Percentiles rank a stretch among this genome's conserved stretches.
Evolutionary conservation across 2,888 invertebrate species (phyloP).

Genomic region (Dryobotodes eremita): DNA sequence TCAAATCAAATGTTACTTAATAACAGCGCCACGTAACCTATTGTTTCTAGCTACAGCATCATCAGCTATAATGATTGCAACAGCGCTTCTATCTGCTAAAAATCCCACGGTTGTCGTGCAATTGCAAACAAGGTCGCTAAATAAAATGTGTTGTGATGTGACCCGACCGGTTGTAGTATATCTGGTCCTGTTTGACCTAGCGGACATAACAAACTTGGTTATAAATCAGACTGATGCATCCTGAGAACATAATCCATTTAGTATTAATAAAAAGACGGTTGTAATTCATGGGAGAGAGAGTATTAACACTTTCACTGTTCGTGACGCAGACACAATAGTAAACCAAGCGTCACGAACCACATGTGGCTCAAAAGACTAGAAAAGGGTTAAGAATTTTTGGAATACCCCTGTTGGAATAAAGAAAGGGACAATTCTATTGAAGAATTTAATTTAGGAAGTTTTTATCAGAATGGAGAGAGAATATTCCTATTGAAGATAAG

Average conservation of each 20-base stretch:
- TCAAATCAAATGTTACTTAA: constrained; percentile 50
- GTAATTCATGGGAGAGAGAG: background rate
- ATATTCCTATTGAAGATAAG: background rate
- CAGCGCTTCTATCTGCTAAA: constrained; percentile 38
- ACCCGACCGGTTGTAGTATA: constrained; percentile 72
- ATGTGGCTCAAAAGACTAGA: constrained; percentile 6
- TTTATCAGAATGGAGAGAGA: constrained; percentile 13
- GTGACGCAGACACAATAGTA: background rate
- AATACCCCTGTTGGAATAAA: background rate
- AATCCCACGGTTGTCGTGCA: constrained; percentile 60
- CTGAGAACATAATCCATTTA: constrained; percentile 3
- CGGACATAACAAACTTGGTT: constrained; percentile 45
- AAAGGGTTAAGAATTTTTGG: constrained; percentile 17
- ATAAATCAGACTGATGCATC: constrained; percentile 38
- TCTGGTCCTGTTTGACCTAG: constrained; percentile 46
- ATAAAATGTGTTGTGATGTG: constrained; percentile 51
- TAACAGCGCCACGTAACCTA: constrained; percentile 32
- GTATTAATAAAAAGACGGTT: background rate
- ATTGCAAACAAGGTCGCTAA: constrained; percentile 65
- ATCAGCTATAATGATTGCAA: constrained; percentile 43
- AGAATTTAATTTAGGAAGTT: constrained; percentile 30
- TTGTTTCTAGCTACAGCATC: constrained; percentile 42
- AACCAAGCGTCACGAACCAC: background rate
- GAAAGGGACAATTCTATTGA: constrained; percentile 16
- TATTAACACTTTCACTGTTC: constrained; percentile 4